Base-by-base conservation (phyloP, 2,888 invertebrate genomes). In the Epinotia demarniana region DNA sequence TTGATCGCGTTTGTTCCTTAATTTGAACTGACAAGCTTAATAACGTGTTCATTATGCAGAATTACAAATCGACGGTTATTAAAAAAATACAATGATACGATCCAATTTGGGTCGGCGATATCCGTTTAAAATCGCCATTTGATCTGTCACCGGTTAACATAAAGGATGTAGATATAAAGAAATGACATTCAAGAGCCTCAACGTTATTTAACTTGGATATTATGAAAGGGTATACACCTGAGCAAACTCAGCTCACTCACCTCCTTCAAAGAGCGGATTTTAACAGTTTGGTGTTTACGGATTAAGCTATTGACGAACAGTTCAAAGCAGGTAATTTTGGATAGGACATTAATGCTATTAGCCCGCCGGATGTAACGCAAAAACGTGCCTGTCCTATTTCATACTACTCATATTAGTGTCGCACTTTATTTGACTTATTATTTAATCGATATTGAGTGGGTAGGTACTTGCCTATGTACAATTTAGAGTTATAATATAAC, bases 231-330 rank as follows among this genome's bases (percentile, higher is more conserved):
- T 78, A 53, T 66, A 79, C 80, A 83, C 92, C 93, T 93, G 93
- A 91, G 84, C 89, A 92, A 92, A 93, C 92, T 89, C 83, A 83
- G 82, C 80, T 83, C 80, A 77, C 73, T 78, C 79, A 81, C 60
- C 81, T 82, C 85, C 88, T 87, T 88, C 90, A 90, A 90, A 92
- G 90, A 89, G 85, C 81, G 89, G 92, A 92, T 91, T 92, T 92
- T 92, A 89, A 92, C 92, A 92, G 92, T 92, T 93, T 89, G 81
- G 81, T 92, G 87, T 93, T 92, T 91, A 89, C 91, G 86, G 91
- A 92, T 92, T 89, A 90, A 84, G 83, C 85, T 86, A 90, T 90
- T 90, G 89, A 92, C 91, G 92, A 92, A 90, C 80, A 86, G 87
- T 85, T 88, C 84, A 89, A 89, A 88, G 90, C 91, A 91, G 92